Percentiles rank a stretch among this genome's conserved stretches.
These are phyloP conservation scores for Orthosia gothica DNA, from an alignment of 2,888 invertebrate species.

Conservation along the genomic window DNA sequence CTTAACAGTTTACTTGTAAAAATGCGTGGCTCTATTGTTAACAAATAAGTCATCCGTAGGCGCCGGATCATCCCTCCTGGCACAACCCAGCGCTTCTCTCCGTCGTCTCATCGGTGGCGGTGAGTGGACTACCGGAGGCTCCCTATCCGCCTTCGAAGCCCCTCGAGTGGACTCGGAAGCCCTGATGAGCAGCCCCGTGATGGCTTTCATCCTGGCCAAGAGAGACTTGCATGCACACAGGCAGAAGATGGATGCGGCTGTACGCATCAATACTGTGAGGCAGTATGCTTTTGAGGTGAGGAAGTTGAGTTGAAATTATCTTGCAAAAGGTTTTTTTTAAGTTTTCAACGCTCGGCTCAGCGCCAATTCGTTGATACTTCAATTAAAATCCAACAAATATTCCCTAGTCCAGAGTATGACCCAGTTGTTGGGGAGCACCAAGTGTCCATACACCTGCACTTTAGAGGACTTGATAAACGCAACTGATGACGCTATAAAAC, in stretches of 20 bases:
- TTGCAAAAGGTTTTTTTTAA: no score
- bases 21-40: no score
- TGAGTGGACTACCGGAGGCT: conserved; percentile 73
- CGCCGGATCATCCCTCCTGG: conserved; percentile 95
- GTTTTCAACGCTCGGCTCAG: no score
- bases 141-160: conserved; percentile 84
- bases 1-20: no score
- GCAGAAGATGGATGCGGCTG: conserved; percentile 97
- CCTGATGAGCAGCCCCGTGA: conserved; percentile 95
- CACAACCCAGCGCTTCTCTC: conserved; percentile 97
- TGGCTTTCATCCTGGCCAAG: conserved; percentile 96
- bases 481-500: no score
- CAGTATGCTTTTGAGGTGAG: conserved; percentile 96
- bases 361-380: no score
- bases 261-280: conserved; percentile 95
- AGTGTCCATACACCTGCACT: no score
- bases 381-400: no score
- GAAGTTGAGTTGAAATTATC: neutral
- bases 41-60: conserved; percentile 83
- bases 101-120: conserved; percentile 93
- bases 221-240: conserved; percentile 96
- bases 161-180: conserved; percentile 89
- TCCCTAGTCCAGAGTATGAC: no score
- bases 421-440: no score
- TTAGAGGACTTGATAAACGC: no score